phyloP scores from a whole-genome alignment of 2,113 vertebrate genomes.

The Antigone vipio region DNA sequence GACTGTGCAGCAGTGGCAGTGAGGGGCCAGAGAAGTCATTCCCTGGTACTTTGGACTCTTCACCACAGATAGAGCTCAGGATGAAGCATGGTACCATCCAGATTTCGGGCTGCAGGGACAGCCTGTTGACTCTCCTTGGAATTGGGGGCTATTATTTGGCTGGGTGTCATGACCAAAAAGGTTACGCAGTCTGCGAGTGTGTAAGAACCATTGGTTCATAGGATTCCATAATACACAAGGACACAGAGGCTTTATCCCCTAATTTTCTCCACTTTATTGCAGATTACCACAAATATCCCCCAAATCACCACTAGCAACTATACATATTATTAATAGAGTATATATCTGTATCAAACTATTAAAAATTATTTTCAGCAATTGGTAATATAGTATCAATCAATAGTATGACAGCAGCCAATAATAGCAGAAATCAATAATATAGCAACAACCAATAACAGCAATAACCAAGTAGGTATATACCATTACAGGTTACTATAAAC shows the following conservation, averaged over 20 bases:
- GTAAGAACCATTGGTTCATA: background rate
- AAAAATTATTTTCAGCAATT: background rate
- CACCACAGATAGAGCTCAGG: background rate
- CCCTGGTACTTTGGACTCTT: background rate
- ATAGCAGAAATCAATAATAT: background rate
- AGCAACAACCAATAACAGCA: background rate
- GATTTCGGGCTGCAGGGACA: background rate
- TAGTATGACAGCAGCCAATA: background rate
- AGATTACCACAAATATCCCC: background rate
- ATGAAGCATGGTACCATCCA: background rate
- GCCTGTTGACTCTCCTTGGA: background rate
- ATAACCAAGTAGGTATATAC: background rate
- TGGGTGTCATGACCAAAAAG: background rate
- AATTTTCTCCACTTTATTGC: background rate
- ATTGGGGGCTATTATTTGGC: background rate
- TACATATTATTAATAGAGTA: background rate
- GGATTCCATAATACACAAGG: background rate
- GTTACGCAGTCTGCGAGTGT: background rate
- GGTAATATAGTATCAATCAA: background rate
- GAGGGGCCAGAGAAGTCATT: background rate
- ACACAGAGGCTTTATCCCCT: background rate
- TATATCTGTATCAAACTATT: background rate
- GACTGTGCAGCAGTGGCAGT: background rate
- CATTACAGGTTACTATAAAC: background rate
- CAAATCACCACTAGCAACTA: background rate